Evolutionary conservation across 92 coral and sea anemone species (phyloP), one percentile per base, ranked within the genome.

Genomic region (Heliopora coerulea): DNA sequence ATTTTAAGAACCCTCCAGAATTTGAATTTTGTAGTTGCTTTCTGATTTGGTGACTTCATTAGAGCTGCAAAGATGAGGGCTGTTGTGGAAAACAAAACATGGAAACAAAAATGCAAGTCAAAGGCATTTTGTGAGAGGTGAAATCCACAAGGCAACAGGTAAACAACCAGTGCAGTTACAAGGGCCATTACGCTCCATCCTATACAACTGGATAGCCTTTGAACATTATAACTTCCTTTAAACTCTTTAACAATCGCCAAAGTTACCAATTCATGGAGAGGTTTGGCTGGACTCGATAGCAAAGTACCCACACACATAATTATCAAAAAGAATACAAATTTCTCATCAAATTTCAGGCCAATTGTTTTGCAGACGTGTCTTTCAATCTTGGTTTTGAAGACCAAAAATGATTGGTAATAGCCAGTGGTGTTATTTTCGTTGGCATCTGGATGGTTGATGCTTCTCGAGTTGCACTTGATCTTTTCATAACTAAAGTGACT

Each of bases 51-150:
- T 7, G 79, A 88, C 34, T 88, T 85, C 34, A 95, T 68, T 21
- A 90, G 28, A 21, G 86, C 74, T 8, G 84, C 97, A 56, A 88
- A 75, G 23, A 86, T 29, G 65, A 90, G 83, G 66, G 96, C 75
- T 48, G 80, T 64, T 4, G 88, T 85, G 48, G 95, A 86, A 56
- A 89, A 75, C 19, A 84, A 68, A 12, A 88, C 78, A 57, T 81
- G 91, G 56, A 88, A 56, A 37, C 85, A 91, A 84, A 93, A 93
- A 80, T 90, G 96, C 49, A 95, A 64, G 74, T 90, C 87, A 78
- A 95, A 95, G 29, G 80, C 75, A 65, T 95, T 90, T 30, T 68
- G 64, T 31, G 77, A 50, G 20, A 95, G 74, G 17, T 85, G 80
- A 54, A 95, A 84, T 27, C 78, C 62, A 54, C 99, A 95, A 0